Percentiles rank a stretch among this genome's conserved stretches.
These are phyloP conservation scores for Siniperca chuatsi DNA, from an alignment of 2,113 vertebrate species.

Conservation along the genomic window DNA sequence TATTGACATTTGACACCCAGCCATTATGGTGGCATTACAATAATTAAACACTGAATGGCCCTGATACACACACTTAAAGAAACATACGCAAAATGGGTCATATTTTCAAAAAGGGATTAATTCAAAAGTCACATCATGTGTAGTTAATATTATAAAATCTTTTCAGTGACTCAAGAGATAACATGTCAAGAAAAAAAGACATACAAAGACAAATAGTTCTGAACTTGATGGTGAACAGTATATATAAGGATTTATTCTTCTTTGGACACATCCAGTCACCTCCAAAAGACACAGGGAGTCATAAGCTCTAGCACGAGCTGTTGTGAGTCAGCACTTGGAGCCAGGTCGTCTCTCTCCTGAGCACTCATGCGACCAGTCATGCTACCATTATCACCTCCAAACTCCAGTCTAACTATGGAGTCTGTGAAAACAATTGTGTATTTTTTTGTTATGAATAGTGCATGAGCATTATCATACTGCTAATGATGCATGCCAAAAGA, in stretches of 20 bases:
- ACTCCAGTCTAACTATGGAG: constrained; percentile 11
- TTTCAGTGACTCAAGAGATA: not conserved
- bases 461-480: not conserved
- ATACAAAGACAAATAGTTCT: not conserved
- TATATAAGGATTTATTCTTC: not conserved
- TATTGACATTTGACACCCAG: not conserved
- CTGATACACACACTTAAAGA: too few species aligned
- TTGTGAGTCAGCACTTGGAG: constrained; percentile 56
- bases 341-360: constrained; percentile 22
- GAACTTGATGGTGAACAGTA: not conserved
- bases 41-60: not conserved
- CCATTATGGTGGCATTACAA: not conserved
- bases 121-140: not conserved
- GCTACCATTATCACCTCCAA: constrained; percentile 19
- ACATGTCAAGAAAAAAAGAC: not conserved
- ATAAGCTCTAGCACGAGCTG: constrained; percentile 14
- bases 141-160: not conserved
- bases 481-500: not conserved
- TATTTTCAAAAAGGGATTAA: not conserved
- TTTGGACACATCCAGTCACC: constrained; percentile 18
- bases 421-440: constrained; percentile 12
- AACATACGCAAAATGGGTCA: not conserved
- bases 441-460: not conserved
- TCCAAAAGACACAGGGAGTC: constrained; percentile 1
- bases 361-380: constrained; percentile 52